Base-by-base conservation (phyloP, 2,888 invertebrate genomes). In the Mayetiola destructor region DNA sequence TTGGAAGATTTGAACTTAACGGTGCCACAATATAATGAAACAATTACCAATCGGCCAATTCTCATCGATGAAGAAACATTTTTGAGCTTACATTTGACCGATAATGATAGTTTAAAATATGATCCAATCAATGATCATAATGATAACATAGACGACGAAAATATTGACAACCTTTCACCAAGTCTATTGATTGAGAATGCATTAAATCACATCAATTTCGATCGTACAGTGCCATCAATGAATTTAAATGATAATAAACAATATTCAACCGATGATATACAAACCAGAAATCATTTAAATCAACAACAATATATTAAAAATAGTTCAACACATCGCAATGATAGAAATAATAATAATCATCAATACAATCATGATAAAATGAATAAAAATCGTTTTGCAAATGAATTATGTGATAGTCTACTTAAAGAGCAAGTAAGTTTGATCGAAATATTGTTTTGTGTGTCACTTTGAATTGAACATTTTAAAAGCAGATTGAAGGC, bases 41-140 rank as follows among this genome's bases (percentile, higher is more conserved):
- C 18, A n/a, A 32, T 18, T 9, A 30, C 12, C 3, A 68, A 70
- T 59, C 61, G 61, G n/a, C 71, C 72, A 16, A 68, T 70, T 54
- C 60, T 72, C 32, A 68, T 70, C 42, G 72, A 72, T 63, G 73
- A 72, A 60, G 72, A 72, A 60, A 70, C 73, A 18, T 72, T 72
- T 63, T 61, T 72, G 8, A 72, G 73, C 59, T 64, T 72, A n/a
- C 71, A 72, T 65, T 70, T 71, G n/a, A 67, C 65, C 14, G 72
- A 72, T 62, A 72, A 70, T 64, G 69, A 71, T n/a, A n/a, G n/a
- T n/a, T n/a, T n/a, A n/a, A n/a, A n/a, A n/a, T n/a, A n/a, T 59
- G 67, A 71, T 27, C 48, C 48, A 48, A 27, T 48, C 48, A 20
- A 35, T 54, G 61, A 59, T 39, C 61, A 68, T 58, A 69, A 67